Evolutionary conservation across 2,888 invertebrate genomes (phyloP).

Genomic region (Parnassius orleans): DNA sequence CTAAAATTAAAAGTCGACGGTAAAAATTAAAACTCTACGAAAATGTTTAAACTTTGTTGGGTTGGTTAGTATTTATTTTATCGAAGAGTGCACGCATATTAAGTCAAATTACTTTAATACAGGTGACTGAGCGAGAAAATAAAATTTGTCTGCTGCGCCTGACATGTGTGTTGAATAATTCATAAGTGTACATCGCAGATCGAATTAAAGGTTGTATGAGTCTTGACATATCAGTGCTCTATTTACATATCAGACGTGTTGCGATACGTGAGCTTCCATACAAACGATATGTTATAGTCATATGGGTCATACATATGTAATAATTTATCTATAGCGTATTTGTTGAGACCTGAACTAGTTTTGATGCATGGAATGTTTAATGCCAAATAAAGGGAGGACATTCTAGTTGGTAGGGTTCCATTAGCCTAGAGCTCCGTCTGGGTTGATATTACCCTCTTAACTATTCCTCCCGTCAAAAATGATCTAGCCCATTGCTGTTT

Average conservation of each 20-base stretch:
- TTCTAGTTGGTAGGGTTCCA: too few relatives aligned
- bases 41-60: neutral
- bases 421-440: too few relatives aligned
- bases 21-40: too few relatives aligned
- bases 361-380: too few relatives aligned
- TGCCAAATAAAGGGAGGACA: too few relatives aligned
- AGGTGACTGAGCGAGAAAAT: constrained; percentile 42
- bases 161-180: constrained; percentile 60
- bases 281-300: neutral
- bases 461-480: too few relatives aligned
- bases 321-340: neutral
- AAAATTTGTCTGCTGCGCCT: constrained; percentile 50
- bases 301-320: constrained; percentile 14
- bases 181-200: constrained; percentile 54
- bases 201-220: constrained; percentile 57
- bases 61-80: neutral
- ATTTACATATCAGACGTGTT: constrained; percentile 65
- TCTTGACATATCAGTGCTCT: constrained; percentile 51
- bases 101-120: constrained; percentile 34
- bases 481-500: too few relatives aligned
- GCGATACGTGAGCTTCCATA: constrained; percentile 25
- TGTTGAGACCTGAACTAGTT: too few relatives aligned
- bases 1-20: too few relatives aligned
- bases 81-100: neutral
- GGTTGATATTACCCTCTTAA: too few relatives aligned